These are phyloP conservation scores for Phyllostomus hastatus DNA, from an alignment of 2,113 vertebrate species.

Conservation along the genomic window DNA sequence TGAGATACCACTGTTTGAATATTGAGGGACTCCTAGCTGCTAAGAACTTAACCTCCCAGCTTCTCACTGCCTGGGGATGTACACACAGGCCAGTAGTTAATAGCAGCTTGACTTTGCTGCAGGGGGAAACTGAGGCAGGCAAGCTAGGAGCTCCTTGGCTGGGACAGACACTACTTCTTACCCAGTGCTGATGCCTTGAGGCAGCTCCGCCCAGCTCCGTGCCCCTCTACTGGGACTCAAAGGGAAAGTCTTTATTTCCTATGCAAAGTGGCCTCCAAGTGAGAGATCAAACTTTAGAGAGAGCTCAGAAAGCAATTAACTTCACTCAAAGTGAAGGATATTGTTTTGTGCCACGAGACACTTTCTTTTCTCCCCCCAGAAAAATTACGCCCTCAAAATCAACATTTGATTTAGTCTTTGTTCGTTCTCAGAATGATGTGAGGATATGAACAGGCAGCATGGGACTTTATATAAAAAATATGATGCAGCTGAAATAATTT, in stretches of 20 bases:
- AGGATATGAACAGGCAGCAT: conserved; percentile 54
- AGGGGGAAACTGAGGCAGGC: neutral
- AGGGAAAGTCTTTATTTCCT: conserved; percentile 51
- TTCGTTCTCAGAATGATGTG: conserved; percentile 65
- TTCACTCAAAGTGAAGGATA: conserved; percentile 70
- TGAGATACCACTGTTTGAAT: neutral
- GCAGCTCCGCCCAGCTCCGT: neutral
- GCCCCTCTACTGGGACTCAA: neutral
- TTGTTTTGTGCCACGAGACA: conserved; percentile 64
- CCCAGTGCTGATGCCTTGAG: neutral
- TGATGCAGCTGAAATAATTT: conserved; percentile 63
- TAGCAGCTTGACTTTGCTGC: neutral
- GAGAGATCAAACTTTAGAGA: conserved; percentile 65
- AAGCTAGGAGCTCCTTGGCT: neutral
- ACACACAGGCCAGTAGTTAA: fast-evolving
- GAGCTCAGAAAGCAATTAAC: conserved; percentile 73
- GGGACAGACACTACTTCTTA: neutral
- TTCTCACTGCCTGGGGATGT: neutral
- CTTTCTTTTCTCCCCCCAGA: conserved; percentile 38
- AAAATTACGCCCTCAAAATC: conserved; percentile 72
- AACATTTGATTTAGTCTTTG: conserved; percentile 76
- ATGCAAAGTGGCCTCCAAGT: conserved; percentile 59
- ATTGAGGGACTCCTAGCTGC: neutral
- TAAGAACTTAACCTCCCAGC: neutral
- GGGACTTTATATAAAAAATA: conserved; percentile 57